These are phyloP conservation scores for Entomyzon cyanotis DNA, from an alignment of 2,113 vertebrate genomes.

Conservation along the genomic window DNA sequence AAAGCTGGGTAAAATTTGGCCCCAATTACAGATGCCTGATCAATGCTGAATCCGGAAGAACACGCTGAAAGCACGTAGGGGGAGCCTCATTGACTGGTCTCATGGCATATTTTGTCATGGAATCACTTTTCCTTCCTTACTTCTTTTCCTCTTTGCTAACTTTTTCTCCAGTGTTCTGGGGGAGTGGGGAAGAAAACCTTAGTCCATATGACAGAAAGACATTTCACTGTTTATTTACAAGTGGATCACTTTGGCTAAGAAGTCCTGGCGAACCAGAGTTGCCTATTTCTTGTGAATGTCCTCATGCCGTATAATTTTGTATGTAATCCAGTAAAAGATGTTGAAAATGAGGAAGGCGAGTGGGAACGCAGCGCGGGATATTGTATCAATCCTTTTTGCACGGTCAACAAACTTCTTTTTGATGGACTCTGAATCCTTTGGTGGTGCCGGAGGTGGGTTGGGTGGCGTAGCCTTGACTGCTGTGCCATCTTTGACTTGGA, in stretches of 20 bases:
- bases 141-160: constrained; percentile 33
- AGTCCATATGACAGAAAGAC: constrained; percentile 72
- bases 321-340: constrained; percentile 99
- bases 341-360: constrained; percentile 99
- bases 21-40: constrained; percentile 39
- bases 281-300: constrained; percentile 88
- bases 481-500: constrained; percentile 89
- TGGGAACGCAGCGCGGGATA: constrained; percentile 95
- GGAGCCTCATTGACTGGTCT: constrained; percentile 27
- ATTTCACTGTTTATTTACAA: constrained; percentile 79
- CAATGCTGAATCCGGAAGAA: constrained; percentile 62
- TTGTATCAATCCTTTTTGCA: constrained; percentile 97
- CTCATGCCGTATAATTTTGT: constrained; percentile 97
- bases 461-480: constrained; percentile 82
- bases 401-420: constrained; percentile 97
- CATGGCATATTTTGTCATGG: constrained; percentile 31
- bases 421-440: constrained; percentile 88
- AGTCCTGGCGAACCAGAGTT: constrained; percentile 50
- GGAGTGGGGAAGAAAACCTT: constrained; percentile 43
- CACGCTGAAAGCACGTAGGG: constrained; percentile 19
- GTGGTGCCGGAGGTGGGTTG: constrained; percentile 72
- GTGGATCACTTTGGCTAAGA: constrained; percentile 71
- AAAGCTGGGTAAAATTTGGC: constrained; percentile 66
- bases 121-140: constrained; percentile 9
- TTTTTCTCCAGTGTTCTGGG: constrained; percentile 55